Base-by-base conservation (phyloP, 1,140 invertebrate genomes). In the Gryon sp. region DNA sequence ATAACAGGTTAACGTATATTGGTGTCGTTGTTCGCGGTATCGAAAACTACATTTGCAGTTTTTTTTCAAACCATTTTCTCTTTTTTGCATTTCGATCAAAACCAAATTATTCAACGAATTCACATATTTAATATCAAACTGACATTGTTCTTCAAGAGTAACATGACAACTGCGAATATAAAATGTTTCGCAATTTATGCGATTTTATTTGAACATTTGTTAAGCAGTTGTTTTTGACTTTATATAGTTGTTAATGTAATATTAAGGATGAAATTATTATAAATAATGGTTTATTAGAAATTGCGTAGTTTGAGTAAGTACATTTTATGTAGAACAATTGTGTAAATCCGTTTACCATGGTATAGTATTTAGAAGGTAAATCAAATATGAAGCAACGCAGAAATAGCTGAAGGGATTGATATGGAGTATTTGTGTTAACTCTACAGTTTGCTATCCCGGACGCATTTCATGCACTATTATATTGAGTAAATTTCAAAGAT, bases 1-100 rank as follows among this genome's bases (percentile, higher is more conserved):
- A 81, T 86, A 88, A 86, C 86, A 86, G 84, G 84, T 87, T 87
- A 86, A 84, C 80, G 85, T 86, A 79, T 78, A 72, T 76, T 78
- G 63, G 60, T 57, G 57, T 68, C 62, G 50, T 72, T 55, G 43
- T 75, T 60, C 63, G 38, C 53, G 50, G 70, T 69, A 76, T 74
- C 63, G 43, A 74, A 70, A 75, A 78, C 83, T 79, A 50, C 57
- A 62, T 68, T 72, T 72, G 36, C 50, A 59, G 40, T 66, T 72
- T 72, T 76, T 79, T 73, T 73, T 73, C n/a, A n/a, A n/a, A n/a
- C n/a, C n/a, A n/a, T n/a, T n/a, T n/a, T n/a, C n/a, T n/a, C n/a
- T n/a, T n/a, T n/a, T n/a, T n/a, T n/a, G n/a, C 30, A 7, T 65
- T 72, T 55, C 40, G 14, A 53, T 22, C 38, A 75, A 63, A n/a